phyloP scores from a whole-genome alignment of 1,140 invertebrate species.

The Lucilia cuprina region DNA sequence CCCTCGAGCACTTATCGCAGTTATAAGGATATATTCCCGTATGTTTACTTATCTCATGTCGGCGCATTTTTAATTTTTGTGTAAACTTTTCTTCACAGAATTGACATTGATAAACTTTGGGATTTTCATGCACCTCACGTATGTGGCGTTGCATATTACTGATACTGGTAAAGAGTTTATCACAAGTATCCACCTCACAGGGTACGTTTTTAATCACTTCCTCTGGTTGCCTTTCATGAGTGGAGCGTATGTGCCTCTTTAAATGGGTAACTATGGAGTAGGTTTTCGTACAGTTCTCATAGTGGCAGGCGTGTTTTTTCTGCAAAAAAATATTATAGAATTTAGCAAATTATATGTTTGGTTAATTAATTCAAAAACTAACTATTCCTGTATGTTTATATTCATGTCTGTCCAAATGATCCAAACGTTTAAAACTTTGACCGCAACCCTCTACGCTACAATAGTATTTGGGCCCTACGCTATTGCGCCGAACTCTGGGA shows the following conservation, averaged over 20 bases:
- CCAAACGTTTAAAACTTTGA: slow-evolving; percentile 51
- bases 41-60: slow-evolving; percentile 55
- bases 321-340: slow-evolving; percentile 36
- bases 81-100: slow-evolving; percentile 52
- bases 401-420: slow-evolving; percentile 58
- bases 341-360: not conserved
- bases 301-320: slow-evolving; percentile 56
- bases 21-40: slow-evolving; percentile 51
- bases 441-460: slow-evolving; percentile 49
- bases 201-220: slow-evolving; percentile 46
- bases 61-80: slow-evolving; percentile 55
- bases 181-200: slow-evolving; percentile 48
- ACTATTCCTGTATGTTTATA: slow-evolving; percentile 58
- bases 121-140: slow-evolving; percentile 51
- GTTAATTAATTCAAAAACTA: slow-evolving; percentile 35
- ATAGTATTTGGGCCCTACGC: slow-evolving; percentile 49
- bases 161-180: slow-evolving; percentile 50
- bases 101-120: slow-evolving; percentile 48
- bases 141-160: slow-evolving; percentile 55
- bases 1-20: slow-evolving; percentile 51
- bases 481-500: slow-evolving; percentile 41
- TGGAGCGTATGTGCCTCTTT: slow-evolving; percentile 53
- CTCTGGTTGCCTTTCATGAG: slow-evolving; percentile 46
- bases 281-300: slow-evolving; percentile 52
- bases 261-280: slow-evolving; percentile 56